phyloP scores from a whole-genome alignment of 2,797 vertebrate genomes.

The Spheniscus humboldti region DNA sequence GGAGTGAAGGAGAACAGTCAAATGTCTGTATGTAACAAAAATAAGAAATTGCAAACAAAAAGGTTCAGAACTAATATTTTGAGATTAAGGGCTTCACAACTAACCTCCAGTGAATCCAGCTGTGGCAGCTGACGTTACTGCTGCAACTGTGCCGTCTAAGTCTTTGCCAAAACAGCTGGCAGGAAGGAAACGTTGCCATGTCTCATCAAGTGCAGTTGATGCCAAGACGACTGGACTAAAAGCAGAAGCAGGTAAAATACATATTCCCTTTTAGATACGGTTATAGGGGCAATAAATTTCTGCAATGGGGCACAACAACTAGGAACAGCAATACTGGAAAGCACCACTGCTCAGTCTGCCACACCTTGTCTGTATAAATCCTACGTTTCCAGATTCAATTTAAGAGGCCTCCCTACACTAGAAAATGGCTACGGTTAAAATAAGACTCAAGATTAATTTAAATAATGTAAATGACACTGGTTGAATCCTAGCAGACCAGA shows the following conservation, averaged over 20 bases:
- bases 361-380: not conserved
- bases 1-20: not conserved
- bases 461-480: not conserved
- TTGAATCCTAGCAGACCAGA: not conserved
- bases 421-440: not conserved
- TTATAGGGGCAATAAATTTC: not conserved
- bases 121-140: slow-evolving; percentile 39
- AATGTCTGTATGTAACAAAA: not conserved
- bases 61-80: not conserved
- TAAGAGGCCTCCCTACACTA: not conserved
- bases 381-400: not conserved
- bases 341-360: not conserved
- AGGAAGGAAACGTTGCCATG: slow-evolving; percentile 43
- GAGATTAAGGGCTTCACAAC: slow-evolving; percentile 13
- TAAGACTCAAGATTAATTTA: not conserved
- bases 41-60: not conserved
- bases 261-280: not conserved
- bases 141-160: not conserved
- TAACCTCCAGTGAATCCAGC: slow-evolving; percentile 37
- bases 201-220: not conserved
- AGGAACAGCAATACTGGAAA: not conserved
- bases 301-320: not conserved
- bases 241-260: slow-evolving; percentile 39
- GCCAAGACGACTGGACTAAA: slow-evolving; percentile 17
- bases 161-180: slow-evolving; percentile 50